These are phyloP conservation scores for Sarcophaga bullata DNA, from an alignment of 1,140 invertebrate genomes.

Conservation along the genomic window DNA sequence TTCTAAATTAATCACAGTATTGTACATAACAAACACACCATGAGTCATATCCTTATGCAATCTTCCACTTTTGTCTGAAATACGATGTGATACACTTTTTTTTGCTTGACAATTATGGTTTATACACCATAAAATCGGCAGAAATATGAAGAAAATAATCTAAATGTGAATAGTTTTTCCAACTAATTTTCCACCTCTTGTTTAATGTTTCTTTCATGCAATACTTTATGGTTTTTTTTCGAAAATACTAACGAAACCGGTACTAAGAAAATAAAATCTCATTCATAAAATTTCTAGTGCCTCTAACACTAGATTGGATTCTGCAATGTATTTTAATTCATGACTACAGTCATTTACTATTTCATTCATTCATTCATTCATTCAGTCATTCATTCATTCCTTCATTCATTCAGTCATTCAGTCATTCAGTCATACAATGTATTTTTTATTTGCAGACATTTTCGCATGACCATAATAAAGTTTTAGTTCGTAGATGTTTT, in stretches of 20 bases:
- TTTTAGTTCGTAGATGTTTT: neutral
- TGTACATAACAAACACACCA: neutral
- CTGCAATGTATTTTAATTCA: too few relatives aligned
- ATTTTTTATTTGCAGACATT: conserved; percentile 9
- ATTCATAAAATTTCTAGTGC: neutral
- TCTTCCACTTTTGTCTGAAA: neutral
- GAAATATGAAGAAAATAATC: too few relatives aligned
- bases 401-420: neutral
- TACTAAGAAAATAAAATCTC: neutral
- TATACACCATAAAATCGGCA: neutral
- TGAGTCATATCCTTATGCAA: conserved; percentile 9
- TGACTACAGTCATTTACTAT: neutral
- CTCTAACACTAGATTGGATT: too few relatives aligned
- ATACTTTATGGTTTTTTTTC: neutral
- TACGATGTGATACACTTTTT: neutral
- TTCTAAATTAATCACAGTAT: neutral
- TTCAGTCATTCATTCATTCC: neutral
- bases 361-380: neutral
- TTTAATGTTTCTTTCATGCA: neutral
- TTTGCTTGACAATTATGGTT: neutral
- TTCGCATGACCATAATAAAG: neutral
- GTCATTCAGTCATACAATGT: conserved; percentile 20
- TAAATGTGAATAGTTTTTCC: neutral
- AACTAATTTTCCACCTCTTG: conserved; percentile 9
- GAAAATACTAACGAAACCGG: neutral